These are phyloP conservation scores for Paralvinella palmiformis DNA, from an alignment of 1,140 invertebrate genomes.

Conservation along the genomic window DNA sequence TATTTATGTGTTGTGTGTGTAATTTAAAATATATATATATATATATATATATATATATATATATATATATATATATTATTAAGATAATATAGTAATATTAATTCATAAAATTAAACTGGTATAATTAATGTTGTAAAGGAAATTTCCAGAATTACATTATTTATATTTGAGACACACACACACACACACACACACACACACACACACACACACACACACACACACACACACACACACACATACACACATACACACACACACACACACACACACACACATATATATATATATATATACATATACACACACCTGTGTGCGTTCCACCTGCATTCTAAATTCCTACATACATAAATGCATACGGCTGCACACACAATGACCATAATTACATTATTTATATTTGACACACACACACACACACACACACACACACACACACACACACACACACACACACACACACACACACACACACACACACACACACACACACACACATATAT, in stretches of 20 bases:
- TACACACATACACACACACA: not conserved
- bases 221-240: constrained; percentile 1
- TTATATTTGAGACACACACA: constrained; percentile 6
- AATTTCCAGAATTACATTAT: too few species aligned
- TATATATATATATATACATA: not conserved
- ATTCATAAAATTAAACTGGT: too few species aligned
- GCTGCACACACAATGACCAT: not conserved
- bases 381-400: too few species aligned
- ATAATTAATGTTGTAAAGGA: too few species aligned
- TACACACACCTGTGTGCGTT: not conserved
- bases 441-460: not conserved
- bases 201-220: constrained; percentile 6
- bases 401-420: not conserved
- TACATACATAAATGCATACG: not conserved
- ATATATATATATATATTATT: too few species aligned
- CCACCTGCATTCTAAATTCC: not conserved
- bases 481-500: not conserved
- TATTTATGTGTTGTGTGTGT: not conserved
- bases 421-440: not conserved
- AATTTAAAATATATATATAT: not conserved
- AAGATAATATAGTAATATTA: too few species aligned
- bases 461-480: not conserved
- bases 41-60: not conserved
- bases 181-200: constrained; percentile 5
- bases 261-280: not conserved